Evolutionary conservation across 2,888 invertebrate genomes (phyloP), one percentile per base, ranked within the genome.

Genomic region (Euplagia quadripunctaria): DNA sequence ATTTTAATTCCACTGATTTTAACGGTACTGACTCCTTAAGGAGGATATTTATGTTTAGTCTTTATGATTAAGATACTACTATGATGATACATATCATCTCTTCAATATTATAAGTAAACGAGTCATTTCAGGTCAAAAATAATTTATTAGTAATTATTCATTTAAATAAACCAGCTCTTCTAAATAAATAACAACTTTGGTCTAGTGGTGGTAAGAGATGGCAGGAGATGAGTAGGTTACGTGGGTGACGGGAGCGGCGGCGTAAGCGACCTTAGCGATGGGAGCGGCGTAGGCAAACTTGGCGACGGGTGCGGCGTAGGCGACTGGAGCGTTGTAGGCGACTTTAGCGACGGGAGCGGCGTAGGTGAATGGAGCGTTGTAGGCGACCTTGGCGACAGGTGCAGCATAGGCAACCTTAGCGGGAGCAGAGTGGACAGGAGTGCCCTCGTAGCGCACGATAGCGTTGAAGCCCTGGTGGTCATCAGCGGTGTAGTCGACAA

Each of bases 401-500:
- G 88, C 88, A 69, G 88, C 79, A 90, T 94, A 94, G 76, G 93
- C 91, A 83, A 94, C 58, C 72, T 82, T 88, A 64, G 82, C 73
- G 71, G 82, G 82, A 7, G 87, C 87, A 77, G 88, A 77, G 58
- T 78, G 63, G 16, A 85, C 81, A 49, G 94, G 91, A 46, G 91
- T 89, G 14, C 94, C 94, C 81, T 96, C 94, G 82, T 95, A 94
- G 63, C 93, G 92, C 43, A 96, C 96, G 73, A 89, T 83, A 52
- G 96, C 95, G 89, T 94, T 95, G 90, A 96, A 96, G 58, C 96
- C 96, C 85, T 93, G 85, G 74, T 88, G 90, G 75, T 90, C 91
- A 87, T 95, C 94, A 55, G 94, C 87, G 84, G 93, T 92, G 91
- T 96, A 96, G 72, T 95, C 94, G 8, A 96, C 96, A 74, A 95